These are phyloP conservation scores for Drosophila insularis DNA, from an alignment of 1,140 invertebrate species.

Conservation along the genomic window DNA sequence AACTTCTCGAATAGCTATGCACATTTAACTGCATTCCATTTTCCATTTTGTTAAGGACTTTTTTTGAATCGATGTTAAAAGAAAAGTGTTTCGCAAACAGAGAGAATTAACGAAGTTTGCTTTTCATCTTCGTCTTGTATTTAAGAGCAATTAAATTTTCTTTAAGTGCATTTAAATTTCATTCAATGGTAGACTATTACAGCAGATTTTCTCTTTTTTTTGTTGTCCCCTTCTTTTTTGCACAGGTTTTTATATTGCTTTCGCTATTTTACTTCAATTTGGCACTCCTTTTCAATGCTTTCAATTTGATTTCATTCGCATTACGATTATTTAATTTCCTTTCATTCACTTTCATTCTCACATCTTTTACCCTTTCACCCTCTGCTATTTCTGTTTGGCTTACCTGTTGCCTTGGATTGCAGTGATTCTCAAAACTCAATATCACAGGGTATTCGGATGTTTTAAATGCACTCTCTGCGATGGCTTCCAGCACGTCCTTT, in stretches of 20 bases:
- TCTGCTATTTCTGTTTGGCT: slow-evolving; percentile 6
- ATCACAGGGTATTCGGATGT: slow-evolving; percentile 98
- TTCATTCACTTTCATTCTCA: not conserved
- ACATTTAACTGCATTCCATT: no score
- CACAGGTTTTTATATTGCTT: not conserved
- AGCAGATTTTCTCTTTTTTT: not conserved
- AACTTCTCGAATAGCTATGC: no score
- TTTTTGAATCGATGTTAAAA: no score
- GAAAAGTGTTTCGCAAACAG: not conserved
- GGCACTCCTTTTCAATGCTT: slow-evolving; percentile 3
- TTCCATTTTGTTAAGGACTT: no score
- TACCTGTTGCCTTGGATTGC: slow-evolving; percentile 94
- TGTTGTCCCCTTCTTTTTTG: no score
- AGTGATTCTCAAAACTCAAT: slow-evolving; percentile 99
- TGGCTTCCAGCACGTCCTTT: slow-evolving; percentile 98
- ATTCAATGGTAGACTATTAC: no score
- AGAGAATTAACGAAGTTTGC: no score
- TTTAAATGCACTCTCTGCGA: slow-evolving; percentile 98
- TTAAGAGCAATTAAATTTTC: not conserved
- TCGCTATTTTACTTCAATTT: not conserved
- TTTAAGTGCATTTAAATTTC: not conserved
- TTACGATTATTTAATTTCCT: not conserved
- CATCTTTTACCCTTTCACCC: not conserved
- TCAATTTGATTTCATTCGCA: slow-evolving; percentile 5
- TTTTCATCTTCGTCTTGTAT: no score